Conservation (phyloP, 1,140 invertebrate genomes). For the Drosophila erecta region DNA sequence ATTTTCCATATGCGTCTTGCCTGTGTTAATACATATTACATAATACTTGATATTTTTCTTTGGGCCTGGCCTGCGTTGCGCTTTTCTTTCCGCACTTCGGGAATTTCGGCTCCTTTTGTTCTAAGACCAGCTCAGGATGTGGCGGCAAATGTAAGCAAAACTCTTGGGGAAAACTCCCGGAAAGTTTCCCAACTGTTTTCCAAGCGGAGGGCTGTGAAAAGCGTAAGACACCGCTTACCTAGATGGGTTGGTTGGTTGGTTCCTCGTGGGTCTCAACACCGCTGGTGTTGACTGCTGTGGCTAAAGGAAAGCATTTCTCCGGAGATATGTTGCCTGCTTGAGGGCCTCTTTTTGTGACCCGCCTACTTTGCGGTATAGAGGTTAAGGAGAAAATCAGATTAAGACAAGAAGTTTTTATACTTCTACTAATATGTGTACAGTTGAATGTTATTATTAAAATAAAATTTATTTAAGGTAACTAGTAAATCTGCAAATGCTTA, state of each 20-base stretch:
- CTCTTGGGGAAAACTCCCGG: conserved; percentile 40
- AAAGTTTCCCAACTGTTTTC: conserved; percentile 28
- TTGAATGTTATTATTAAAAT: no score
- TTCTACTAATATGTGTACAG: no score
- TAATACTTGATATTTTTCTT: conserved; percentile 78
- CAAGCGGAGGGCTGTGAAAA: not conserved
- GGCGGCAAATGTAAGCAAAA: conserved; percentile 46
- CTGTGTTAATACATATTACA: conserved; percentile 74
- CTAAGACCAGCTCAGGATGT: conserved; percentile 53
- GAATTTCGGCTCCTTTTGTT: conserved; percentile 60
- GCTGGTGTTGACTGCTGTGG: conserved; percentile 64
- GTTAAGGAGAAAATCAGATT: conserved; percentile 16
- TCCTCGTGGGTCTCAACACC: conserved; percentile 41
- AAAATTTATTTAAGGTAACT: no score
- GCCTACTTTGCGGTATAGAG: not conserved
- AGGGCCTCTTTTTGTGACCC: conserved; percentile 1
- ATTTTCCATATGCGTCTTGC: conserved; percentile 63
- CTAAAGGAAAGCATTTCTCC: conserved; percentile 10
- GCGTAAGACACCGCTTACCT: conserved; percentile 44
- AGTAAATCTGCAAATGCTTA: no score
- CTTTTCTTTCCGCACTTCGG: conserved; percentile 22
- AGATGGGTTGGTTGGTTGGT: conserved; percentile 16
- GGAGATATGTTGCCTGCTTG: not conserved
- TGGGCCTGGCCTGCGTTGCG: conserved; percentile 31
- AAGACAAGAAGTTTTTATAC: not conserved